Evolutionary conservation across 2,113 vertebrate genomes (phyloP).

Genomic region (Megaceryle torquata): DNA sequence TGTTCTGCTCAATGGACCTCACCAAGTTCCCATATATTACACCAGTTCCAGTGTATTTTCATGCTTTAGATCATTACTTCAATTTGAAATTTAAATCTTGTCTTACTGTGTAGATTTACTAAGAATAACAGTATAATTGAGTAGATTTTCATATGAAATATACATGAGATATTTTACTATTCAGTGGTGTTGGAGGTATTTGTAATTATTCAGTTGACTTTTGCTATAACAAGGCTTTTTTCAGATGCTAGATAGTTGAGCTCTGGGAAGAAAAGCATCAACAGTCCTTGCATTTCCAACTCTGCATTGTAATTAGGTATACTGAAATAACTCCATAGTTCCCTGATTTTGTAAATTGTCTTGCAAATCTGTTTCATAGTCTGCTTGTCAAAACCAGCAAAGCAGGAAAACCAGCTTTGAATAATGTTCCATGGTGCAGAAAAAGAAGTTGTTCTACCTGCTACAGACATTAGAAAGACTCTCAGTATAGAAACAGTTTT

Average conservation of each 20-base stretch:
- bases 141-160: slow-evolving; percentile 7
- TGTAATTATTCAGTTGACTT: slow-evolving; percentile 8
- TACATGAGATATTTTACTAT: not conserved
- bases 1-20: not conserved
- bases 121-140: not conserved
- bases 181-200: not conserved
- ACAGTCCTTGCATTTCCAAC: not conserved
- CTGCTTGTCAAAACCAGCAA: not conserved
- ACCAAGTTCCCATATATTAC: not conserved
- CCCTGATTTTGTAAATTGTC: slow-evolving; percentile 22
- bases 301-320: not conserved
- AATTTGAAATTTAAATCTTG: not conserved
- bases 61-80: not conserved
- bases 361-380: slow-evolving; percentile 27
- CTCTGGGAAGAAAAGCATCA: not conserved
- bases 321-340: slow-evolving; percentile 14
- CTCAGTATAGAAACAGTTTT: not conserved
- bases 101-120: not conserved
- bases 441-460: not conserved
- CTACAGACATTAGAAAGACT: not conserved
- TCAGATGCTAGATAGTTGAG: not conserved
- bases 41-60: not conserved
- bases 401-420: slow-evolving; percentile 4
- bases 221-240: not conserved
- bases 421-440: not conserved